Evolutionary conservation across 2,888 invertebrate genomes (phyloP).

Genomic region (Hypolimnas misippus): DNA sequence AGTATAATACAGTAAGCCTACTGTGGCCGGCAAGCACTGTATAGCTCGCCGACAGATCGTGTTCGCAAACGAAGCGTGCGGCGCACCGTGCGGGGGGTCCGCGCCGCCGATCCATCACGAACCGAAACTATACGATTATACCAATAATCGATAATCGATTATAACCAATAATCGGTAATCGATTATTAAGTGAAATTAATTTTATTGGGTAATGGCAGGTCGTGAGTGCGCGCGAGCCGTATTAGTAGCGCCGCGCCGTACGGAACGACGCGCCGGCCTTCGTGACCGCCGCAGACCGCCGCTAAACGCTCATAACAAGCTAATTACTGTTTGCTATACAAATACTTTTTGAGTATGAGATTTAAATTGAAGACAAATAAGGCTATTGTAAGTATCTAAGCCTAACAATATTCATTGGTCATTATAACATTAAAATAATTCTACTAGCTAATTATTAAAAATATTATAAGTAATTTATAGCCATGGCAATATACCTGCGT

Average conservation of each 20-base stretch:
- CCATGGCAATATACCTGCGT: slow-evolving; percentile 24
- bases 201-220: slow-evolving; percentile 78
- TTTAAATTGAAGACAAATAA: neutral
- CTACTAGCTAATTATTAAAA: slow-evolving; percentile 10
- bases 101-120: slow-evolving; percentile 71
- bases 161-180: slow-evolving; percentile 51
- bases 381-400: neutral
- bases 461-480: slow-evolving; percentile 14
- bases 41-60: slow-evolving; percentile 58
- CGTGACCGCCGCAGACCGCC: slow-evolving; percentile 14
- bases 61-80: slow-evolving; percentile 57
- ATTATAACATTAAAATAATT: neutral
- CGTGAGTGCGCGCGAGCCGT: slow-evolving; percentile 72
- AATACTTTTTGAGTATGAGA: neutral
- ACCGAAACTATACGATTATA: slow-evolving; percentile 75
- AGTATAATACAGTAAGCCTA: slow-evolving; percentile 33
- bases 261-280: slow-evolving; percentile 5
- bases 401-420: neutral
- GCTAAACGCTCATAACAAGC: slow-evolving; percentile 14
- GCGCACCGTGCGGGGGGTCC: slow-evolving; percentile 69
- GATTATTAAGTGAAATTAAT: slow-evolving; percentile 80
- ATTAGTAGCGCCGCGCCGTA: slow-evolving; percentile 26
- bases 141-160: slow-evolving; percentile 56
- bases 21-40: slow-evolving; percentile 42
- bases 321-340: slow-evolving; percentile 14